Evolutionary conservation across 2,888 invertebrate species (phyloP).

Genomic region (Tineola bisselliella): DNA sequence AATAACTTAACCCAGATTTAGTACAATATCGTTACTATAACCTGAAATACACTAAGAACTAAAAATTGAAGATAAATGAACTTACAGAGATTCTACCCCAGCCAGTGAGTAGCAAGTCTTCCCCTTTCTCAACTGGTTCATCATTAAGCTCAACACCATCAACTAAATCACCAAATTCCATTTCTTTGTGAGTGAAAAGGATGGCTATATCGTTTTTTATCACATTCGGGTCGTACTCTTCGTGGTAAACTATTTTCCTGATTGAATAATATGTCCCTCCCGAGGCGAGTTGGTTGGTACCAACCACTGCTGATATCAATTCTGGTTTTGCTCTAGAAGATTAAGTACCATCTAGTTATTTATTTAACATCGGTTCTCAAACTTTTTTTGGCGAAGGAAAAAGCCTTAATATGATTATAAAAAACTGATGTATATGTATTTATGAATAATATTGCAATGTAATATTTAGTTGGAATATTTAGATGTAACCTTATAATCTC

Average conservation of each 20-base stretch:
- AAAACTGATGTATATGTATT: too few relatives aligned
- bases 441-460: too few relatives aligned
- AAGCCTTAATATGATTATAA: not conserved
- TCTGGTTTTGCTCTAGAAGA: conserved; percentile 37
- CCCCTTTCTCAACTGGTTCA: conserved; percentile 59
- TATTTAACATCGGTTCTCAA: too few relatives aligned
- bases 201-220: conserved; percentile 75
- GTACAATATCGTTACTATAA: too few relatives aligned
- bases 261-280: conserved; percentile 51
- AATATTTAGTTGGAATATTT: too few relatives aligned
- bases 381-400: too few relatives aligned
- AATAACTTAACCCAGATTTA: too few relatives aligned
- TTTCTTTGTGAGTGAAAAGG: conserved; percentile 61
- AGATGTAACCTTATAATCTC: too few relatives aligned
- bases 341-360: too few relatives aligned
- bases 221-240: conserved; percentile 42
- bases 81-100: conserved; percentile 69
- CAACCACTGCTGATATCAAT: conserved; percentile 54
- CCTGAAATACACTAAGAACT: too few relatives aligned
- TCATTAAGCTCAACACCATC: conserved; percentile 67
- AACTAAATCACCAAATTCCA: conserved; percentile 61
- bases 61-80: not conserved
- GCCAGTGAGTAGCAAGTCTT: conserved; percentile 63
- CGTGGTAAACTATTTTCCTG: conserved; percentile 48
- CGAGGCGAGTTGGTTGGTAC: conserved; percentile 57